Base-by-base conservation (phyloP, 2,113 vertebrate species). In the Muscicapa adusta region DNA sequence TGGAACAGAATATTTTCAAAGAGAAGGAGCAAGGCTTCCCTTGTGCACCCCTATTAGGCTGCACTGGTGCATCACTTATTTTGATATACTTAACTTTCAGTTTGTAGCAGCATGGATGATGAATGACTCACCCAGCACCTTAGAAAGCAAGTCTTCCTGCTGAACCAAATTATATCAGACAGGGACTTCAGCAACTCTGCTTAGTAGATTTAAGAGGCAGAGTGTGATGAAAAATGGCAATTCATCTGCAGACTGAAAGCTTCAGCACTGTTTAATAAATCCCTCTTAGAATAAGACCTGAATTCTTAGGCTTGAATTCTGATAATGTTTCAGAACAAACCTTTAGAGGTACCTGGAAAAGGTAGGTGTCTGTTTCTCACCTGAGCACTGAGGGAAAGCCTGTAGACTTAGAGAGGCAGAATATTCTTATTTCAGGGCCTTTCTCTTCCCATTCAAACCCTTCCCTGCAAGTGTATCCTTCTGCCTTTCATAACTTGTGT, bases 191-290 rank as follows among this genome's bases (percentile, higher is more conserved):
- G 28, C 74, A 60, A 60, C 12, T 60, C 56, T 68, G 31, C 25
- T 94, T 85, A 75, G 45, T 12, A 75, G 45, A 53, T 85, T 85
- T 72, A 68, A 75, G n/a, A 78, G 53, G n/a, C 43, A 62, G 65
- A 51, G 31, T 29, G 42, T n/a, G 43, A 87, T 51, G 61, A 88
- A 67, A 61, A 94, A 75, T 50, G 26, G 26, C 28, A 78, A 40
- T 57, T 89, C 47, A 28, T n/a, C 66, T 71, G 16, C 34, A 48
- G 26, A 42, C 28, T 4, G 0, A 89, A 81, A 74, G 2, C 10
- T 80, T 50, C 33, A 71, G 18, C 8, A 2, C 15, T 13, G 8
- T 45, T 87, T 56, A 31, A 42, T 34, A 92, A 62, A 88, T 26
- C 19, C 53, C 19, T 70, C 65, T 60, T 58, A 77, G 24, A 80